Evolutionary conservation across 2,113 vertebrate species (phyloP).

Genomic region (Dicentrarchus labrax): DNA sequence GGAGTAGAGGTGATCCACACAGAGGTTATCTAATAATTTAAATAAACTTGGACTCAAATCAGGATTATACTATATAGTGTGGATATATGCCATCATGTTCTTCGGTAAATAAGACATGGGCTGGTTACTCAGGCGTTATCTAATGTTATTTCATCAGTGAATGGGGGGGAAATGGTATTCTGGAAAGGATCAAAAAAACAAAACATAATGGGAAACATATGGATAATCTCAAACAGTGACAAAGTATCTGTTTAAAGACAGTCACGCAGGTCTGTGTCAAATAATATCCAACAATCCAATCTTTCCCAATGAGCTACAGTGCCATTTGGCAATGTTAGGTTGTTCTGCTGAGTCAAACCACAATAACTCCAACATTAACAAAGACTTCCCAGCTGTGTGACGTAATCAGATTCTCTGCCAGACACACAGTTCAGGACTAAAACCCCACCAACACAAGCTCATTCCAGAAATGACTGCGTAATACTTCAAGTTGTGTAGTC

Average conservation of each 20-base stretch:
- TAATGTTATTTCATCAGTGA: neutral
- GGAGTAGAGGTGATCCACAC: neutral
- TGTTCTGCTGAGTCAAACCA: constrained; percentile 52
- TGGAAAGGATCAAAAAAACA: neutral
- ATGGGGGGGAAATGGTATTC: neutral
- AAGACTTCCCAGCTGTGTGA: constrained; percentile 43
- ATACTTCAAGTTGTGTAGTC: neutral
- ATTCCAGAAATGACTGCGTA: neutral
- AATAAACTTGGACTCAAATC: neutral
- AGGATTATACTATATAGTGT: neutral
- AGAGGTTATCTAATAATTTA: accelerated
- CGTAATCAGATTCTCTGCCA: constrained; percentile 24
- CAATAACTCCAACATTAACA: constrained; percentile 63
- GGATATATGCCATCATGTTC: neutral
- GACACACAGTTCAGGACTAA: neutral
- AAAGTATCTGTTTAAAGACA: neutral
- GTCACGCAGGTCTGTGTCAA: neutral
- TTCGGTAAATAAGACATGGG: neutral
- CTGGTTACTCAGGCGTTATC: neutral
- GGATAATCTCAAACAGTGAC: neutral
- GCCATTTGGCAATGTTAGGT: constrained; percentile 38
- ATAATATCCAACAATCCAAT: constrained; percentile 25
- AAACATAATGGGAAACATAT: neutral
- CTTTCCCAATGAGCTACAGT: constrained; percentile 36
- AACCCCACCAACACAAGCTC: neutral